A percentile compares a stretch with the other conserved stretches of the same genome.
Conservation (phyloP, 2,113 vertebrate species). For the Sigmodon hispidus region DNA sequence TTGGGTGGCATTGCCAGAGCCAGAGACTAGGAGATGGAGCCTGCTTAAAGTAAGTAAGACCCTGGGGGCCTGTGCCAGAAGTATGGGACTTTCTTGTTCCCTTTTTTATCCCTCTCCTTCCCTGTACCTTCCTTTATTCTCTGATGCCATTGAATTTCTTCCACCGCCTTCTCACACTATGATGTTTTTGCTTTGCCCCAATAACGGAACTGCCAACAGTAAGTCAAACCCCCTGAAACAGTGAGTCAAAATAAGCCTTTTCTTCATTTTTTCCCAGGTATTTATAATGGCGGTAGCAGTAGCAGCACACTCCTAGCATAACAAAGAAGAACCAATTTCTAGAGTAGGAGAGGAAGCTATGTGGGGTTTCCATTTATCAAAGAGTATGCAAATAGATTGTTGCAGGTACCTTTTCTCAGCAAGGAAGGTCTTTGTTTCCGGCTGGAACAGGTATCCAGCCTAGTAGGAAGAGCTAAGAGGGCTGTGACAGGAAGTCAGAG, state of each 20-base stretch:
- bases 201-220: not conserved
- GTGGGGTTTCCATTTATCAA: not conserved
- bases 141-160: not conserved
- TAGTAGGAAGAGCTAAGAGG: not conserved
- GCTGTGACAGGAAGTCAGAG: not conserved
- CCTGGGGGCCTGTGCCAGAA: not conserved
- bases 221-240: not conserved
- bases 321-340: not conserved
- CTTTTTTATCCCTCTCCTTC: not conserved
- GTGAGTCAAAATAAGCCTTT: not conserved
- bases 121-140: not conserved
- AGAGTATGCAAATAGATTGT: not conserved
- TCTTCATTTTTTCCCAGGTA: not conserved
- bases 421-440: conserved; percentile 6
- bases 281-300: not conserved
- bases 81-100: not conserved
- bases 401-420: not conserved
- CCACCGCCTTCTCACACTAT: not conserved
- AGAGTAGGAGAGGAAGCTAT: not conserved
- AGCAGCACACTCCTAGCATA: not conserved
- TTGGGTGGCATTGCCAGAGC: not conserved
- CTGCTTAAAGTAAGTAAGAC: not conserved
- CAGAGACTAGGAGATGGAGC: not conserved
- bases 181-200: not conserved
- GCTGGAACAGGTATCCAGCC: not conserved